phyloP scores from a whole-genome alignment of 1,140 invertebrate genomes.

The Drosophila suzukii region DNA sequence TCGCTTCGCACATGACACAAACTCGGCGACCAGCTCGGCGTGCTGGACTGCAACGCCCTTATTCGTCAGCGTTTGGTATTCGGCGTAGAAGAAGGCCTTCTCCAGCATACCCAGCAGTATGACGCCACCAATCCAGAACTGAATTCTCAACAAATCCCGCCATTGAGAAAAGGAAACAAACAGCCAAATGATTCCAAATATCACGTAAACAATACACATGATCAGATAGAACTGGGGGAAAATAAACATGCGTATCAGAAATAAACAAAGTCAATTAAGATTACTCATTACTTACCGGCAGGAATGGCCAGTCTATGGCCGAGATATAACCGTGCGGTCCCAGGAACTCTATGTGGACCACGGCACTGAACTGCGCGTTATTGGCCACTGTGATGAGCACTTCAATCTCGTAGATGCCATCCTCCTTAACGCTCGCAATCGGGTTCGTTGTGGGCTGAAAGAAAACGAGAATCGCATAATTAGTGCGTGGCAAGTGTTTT shows the following conservation, averaged over 20 bases:
- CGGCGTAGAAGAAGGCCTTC: conserved; percentile 95
- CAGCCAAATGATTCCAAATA: conserved; percentile 93
- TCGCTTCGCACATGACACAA: conserved; percentile 93
- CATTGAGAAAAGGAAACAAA: conserved; percentile 93
- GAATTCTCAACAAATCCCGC: conserved; percentile 95
- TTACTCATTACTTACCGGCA: conserved; percentile 86
- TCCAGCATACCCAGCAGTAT: conserved; percentile 94
- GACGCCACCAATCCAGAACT: conserved; percentile 97
- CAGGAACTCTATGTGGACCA: conserved; percentile 88
- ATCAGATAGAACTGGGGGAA: conserved; percentile 92
- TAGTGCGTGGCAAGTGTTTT: neutral
- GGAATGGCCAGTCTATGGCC: conserved; percentile 90
- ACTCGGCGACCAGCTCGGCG: conserved; percentile 92
- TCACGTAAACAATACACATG: conserved; percentile 95
- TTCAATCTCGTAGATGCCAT: conserved; percentile 86
- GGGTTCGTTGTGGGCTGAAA: conserved; percentile 78
- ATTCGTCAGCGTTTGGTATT: conserved; percentile 93
- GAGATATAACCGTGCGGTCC: conserved; percentile 90
- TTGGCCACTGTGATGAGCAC: conserved; percentile 73
- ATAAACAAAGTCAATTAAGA: neutral
- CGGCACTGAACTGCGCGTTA: conserved; percentile 83
- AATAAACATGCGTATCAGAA: neutral
- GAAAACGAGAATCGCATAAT: conserved; percentile 1
- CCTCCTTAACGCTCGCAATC: conserved; percentile 84
- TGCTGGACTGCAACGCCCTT: conserved; percentile 89